Percentiles rank a stretch among this genome's conserved stretches.
Evolutionary conservation across 2,888 invertebrate species (phyloP).

Genomic region (Ischnura elegans): DNA sequence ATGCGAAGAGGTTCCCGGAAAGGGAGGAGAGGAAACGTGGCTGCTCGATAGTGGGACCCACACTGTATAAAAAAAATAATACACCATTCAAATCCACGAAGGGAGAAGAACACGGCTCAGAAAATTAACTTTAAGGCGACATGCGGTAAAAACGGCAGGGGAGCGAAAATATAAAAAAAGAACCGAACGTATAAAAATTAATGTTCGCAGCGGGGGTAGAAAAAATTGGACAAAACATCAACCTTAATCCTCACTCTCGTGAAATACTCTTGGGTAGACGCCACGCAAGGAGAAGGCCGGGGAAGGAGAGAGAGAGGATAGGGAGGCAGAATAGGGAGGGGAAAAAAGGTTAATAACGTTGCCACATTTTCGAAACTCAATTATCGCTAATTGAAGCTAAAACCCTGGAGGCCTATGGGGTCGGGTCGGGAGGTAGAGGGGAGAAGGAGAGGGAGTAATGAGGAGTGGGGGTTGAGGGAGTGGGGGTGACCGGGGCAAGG

Average conservation of each 20-base stretch:
- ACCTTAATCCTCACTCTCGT: constrained; percentile 47
- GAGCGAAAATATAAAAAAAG: neutral
- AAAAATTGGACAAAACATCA: constrained; percentile 52
- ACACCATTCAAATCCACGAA: neutral
- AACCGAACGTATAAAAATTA: too few relatives aligned
- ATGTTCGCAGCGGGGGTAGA: neutral
- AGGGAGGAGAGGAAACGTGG: neutral
- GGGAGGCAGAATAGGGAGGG: neutral
- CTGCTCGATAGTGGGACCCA: too few relatives aligned
- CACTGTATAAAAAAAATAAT: neutral
- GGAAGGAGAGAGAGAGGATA: too few relatives aligned
- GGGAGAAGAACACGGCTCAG: neutral
- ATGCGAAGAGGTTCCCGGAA: constrained; percentile 56
- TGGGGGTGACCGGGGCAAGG: neutral
- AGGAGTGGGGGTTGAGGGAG: too few relatives aligned
- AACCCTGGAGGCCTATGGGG: constrained; percentile 36
- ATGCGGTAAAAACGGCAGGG: neutral
- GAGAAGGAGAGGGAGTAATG: neutral
- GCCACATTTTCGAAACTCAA: constrained; percentile 66
- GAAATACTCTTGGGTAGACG: constrained; percentile 54
- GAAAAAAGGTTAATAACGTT: constrained; percentile 64
- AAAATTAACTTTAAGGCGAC: constrained; percentile 50
- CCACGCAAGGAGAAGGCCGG: neutral
- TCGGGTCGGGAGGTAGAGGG: neutral
- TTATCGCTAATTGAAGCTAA: constrained; percentile 67